Percentiles rank a stretch among this genome's conserved stretches.
Evolutionary conservation across 2,113 vertebrate genomes (phyloP).

Genomic region (Tiliqua scincoides): DNA sequence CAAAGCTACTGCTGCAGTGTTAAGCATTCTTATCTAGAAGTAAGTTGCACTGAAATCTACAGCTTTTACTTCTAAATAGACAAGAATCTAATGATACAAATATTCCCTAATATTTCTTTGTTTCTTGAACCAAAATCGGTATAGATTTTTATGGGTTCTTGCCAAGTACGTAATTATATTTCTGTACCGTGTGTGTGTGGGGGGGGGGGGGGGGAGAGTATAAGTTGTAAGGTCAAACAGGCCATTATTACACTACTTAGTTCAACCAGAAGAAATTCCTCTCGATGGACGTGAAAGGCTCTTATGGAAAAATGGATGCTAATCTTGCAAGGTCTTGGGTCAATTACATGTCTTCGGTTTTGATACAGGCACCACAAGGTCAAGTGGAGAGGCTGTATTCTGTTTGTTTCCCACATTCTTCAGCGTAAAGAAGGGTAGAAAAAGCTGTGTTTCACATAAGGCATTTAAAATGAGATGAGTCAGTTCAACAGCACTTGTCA

Average conservation of each 20-base stretch:
- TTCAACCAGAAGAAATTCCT: background rate
- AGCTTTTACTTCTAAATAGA: background rate
- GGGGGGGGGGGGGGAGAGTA: no score
- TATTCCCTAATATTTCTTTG: background rate
- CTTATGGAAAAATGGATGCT: background rate
- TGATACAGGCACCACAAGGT: background rate
- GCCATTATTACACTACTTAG: background rate
- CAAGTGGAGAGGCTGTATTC: background rate
- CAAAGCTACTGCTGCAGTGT: background rate
- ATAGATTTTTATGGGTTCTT: background rate
- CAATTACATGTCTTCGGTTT: background rate
- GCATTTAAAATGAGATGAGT: background rate
- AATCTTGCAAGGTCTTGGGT: background rate
- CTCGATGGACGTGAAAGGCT: conserved; percentile 1
- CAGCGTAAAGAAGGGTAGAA: background rate
- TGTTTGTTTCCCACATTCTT: background rate
- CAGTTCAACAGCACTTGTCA: background rate
- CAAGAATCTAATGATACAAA: background rate
- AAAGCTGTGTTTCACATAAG: background rate
- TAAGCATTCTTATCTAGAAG: background rate
- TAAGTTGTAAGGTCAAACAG: background rate
- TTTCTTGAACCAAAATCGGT: background rate
- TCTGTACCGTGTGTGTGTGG: background rate
- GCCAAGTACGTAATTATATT: background rate
- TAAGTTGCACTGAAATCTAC: background rate